Evolutionary conservation across 2,797 vertebrate species (phyloP).

Genomic region (Varecia variegata): DNA sequence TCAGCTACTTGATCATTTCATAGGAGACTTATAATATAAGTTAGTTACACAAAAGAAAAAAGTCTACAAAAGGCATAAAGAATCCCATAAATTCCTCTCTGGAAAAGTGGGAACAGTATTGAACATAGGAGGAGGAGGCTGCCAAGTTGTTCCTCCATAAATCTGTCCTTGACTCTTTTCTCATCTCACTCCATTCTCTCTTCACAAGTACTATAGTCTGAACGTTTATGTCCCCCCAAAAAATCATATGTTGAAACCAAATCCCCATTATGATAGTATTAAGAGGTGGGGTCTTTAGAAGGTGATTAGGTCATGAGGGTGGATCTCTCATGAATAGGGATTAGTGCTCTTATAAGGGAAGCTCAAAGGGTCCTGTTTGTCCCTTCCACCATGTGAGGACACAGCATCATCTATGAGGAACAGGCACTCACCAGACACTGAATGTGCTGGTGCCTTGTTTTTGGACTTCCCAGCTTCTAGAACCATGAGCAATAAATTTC

Average conservation of each 20-base stretch:
- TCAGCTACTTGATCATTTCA: neutral
- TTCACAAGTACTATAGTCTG: neutral
- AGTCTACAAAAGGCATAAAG: neutral
- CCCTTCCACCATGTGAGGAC: neutral
- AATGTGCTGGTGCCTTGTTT: neutral
- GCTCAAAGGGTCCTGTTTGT: neutral
- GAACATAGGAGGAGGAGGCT: neutral
- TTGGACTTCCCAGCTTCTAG: neutral
- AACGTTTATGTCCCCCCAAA: neutral
- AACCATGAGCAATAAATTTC: neutral
- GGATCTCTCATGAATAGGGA: neutral
- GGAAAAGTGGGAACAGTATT: neutral
- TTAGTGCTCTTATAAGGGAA: neutral
- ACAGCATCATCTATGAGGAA: neutral
- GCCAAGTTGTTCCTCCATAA: neutral
- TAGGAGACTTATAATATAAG: slow-evolving; percentile 37
- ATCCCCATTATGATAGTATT: neutral
- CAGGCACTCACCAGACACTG: neutral
- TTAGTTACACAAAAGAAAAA: slow-evolving; percentile 43
- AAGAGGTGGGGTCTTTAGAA: neutral
- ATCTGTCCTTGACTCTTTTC: neutral
- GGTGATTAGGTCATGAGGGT: neutral
- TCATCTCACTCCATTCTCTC: neutral
- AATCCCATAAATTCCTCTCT: slow-evolving; percentile 15
- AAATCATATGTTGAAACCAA: neutral